Conservation (phyloP, 2,113 vertebrate genomes). For the Empidonax alnorum region DNA sequence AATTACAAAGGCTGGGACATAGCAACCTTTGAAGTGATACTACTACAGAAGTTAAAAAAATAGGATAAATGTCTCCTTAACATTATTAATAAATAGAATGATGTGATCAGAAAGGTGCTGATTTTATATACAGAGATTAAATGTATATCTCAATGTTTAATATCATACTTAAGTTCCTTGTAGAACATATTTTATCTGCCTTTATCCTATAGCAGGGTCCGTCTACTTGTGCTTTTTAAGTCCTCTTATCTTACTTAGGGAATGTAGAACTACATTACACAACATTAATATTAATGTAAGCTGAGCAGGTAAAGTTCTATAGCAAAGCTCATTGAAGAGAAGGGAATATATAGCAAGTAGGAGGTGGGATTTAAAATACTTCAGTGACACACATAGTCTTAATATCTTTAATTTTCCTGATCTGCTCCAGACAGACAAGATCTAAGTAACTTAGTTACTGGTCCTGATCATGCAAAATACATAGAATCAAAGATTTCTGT, state of each 20-base stretch:
- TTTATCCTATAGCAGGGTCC: background rate
- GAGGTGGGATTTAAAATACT: background rate
- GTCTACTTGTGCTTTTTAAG: background rate
- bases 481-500: background rate
- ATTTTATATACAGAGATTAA: background rate
- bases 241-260: background rate
- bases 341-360: background rate
- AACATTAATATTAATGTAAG: background rate
- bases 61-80: background rate
- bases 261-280: background rate
- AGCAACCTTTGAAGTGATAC: background rate
- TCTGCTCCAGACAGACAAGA: background rate
- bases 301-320: background rate
- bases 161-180: background rate
- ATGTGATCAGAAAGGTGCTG: background rate
- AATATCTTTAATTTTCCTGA: slow-evolving; percentile 16
- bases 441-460: background rate
- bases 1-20: background rate
- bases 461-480: background rate
- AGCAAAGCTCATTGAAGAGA: background rate
- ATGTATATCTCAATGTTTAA: background rate
- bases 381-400: background rate
- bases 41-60: background rate
- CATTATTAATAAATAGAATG: background rate
- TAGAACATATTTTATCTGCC: background rate